Evolutionary conservation across 1,140 invertebrate species (phyloP).

Genomic region (Drosophila saltans): DNA sequence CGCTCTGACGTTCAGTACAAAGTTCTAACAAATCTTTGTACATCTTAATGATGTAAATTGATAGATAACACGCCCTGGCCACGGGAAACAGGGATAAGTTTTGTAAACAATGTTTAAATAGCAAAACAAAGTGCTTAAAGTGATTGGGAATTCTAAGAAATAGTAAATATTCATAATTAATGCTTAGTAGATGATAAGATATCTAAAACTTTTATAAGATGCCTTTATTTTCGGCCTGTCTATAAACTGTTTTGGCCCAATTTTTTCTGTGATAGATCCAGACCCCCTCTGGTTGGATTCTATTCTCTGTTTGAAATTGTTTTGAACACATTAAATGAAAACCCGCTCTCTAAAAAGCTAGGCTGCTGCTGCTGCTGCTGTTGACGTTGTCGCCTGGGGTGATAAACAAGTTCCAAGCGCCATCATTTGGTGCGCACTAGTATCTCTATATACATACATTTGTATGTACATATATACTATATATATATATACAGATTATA

Average conservation of each 20-base stretch:
- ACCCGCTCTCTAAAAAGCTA: slow-evolving; percentile 39
- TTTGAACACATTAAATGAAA: slow-evolving; percentile 44
- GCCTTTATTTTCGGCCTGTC: too few relatives aligned
- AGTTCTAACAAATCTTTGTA: slow-evolving; percentile 33
- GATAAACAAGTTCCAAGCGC: slow-evolving; percentile 70
- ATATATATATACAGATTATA: slow-evolving; percentile 16
- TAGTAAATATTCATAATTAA: too few relatives aligned
- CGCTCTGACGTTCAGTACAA: slow-evolving; percentile 39
- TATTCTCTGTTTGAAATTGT: slow-evolving; percentile 33
- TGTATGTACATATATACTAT: slow-evolving; percentile 15
- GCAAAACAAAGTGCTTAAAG: background rate
- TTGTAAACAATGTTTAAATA: background rate
- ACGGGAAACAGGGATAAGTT: slow-evolving; percentile 40
- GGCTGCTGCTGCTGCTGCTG: slow-evolving; percentile 19
- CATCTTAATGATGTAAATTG: slow-evolving; percentile 40
- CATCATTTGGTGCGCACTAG: slow-evolving; percentile 57
- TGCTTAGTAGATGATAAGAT: too few relatives aligned
- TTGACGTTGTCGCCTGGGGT: slow-evolving; percentile 5
- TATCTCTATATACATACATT: slow-evolving; percentile 39
- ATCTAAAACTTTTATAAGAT: too few relatives aligned
- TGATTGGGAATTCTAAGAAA: background rate
- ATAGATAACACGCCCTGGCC: slow-evolving; percentile 64
- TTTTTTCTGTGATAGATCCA: background rate
- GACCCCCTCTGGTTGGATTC: slow-evolving; percentile 4
- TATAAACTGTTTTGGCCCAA: background rate